Base-by-base conservation (phyloP, 2,113 vertebrate species). In the Lucifuga dentata region DNA sequence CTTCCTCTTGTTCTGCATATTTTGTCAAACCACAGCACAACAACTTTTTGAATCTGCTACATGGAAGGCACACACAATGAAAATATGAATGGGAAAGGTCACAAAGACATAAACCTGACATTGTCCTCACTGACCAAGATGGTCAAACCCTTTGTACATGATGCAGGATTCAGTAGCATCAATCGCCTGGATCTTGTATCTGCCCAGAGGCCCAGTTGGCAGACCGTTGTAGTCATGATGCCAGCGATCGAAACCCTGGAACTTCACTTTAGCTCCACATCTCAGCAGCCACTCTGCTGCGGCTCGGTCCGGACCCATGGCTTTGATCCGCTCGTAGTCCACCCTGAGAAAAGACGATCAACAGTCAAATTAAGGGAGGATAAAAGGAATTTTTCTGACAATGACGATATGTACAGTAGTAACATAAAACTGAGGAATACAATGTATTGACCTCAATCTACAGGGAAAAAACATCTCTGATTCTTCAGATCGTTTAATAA, bases 261-360 rank as follows among this genome's bases (percentile, higher is more conserved):
- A 99, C 8, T 94, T 86, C 10, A 98, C 97, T 65, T 89, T 83
- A 8, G 97, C 97, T 0, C 98, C 97, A 2, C 98, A 99, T 7
- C 97, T 94, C 75, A 98, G 84, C 46, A 99, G 93, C 97, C 98
- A 99, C 80, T 99, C 98, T 0, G 97, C 95, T 0, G 98, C 96
- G 0, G 97, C 98, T 36, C 95, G 90, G 68, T 99, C 95, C 0
- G 98, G 96, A 0, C 97, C 98, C 0, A 94, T 93, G 0, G 93
- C 91, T 39, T 83, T 90, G 66, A 99, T 98, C 2, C 96, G 93
- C 8, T 98, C 96, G 0, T 95, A 66, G 87, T 99, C 98, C 62
- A 99, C 97, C 80, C 97, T 99, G 80, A 44, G 48, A 1, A 29
- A 29, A 29, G 16, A 32, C 62, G 19, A 57, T 13, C 29, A 43